phyloP scores from a whole-genome alignment of 64 coral and sea anemone genomes.

The Trachythela sp. region DNA sequence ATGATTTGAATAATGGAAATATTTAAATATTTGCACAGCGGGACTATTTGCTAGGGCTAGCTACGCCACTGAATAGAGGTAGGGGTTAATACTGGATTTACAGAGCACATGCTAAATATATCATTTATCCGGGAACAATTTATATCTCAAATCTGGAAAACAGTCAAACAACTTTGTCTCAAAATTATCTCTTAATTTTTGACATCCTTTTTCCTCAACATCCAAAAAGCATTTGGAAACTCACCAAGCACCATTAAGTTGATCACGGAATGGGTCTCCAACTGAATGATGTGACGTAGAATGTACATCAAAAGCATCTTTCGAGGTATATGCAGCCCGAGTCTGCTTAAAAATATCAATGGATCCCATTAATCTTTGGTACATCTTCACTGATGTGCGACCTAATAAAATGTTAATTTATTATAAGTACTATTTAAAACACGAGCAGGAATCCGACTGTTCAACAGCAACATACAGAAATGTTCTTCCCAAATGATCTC shows the following conservation, averaged over 20 bases:
- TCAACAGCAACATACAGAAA: slow-evolving; percentile 21
- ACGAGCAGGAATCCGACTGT: background rate
- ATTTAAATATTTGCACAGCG: background rate
- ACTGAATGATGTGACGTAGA: background rate
- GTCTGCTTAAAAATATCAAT: background rate
- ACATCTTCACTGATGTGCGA: background rate
- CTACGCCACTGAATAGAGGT: too few species aligned
- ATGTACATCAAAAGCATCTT: background rate
- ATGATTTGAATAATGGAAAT: background rate
- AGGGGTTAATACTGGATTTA: too few species aligned
- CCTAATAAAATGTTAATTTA: background rate
- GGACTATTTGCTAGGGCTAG: too few species aligned
- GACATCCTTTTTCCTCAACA: background rate
- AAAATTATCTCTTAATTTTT: background rate
- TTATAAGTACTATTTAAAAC: background rate
- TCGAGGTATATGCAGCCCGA: background rate
- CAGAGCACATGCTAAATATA: too few species aligned
- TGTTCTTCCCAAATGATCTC: background rate
- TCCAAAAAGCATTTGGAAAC: background rate
- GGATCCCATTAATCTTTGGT: background rate
- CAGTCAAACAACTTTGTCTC: background rate
- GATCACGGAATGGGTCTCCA: background rate
- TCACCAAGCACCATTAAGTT: background rate
- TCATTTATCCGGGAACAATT: too few species aligned
- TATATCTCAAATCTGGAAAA: background rate